Conservation (phyloP, 64 coral and sea anemone genomes). For the Hydrozoanthus tunicans region DNA sequence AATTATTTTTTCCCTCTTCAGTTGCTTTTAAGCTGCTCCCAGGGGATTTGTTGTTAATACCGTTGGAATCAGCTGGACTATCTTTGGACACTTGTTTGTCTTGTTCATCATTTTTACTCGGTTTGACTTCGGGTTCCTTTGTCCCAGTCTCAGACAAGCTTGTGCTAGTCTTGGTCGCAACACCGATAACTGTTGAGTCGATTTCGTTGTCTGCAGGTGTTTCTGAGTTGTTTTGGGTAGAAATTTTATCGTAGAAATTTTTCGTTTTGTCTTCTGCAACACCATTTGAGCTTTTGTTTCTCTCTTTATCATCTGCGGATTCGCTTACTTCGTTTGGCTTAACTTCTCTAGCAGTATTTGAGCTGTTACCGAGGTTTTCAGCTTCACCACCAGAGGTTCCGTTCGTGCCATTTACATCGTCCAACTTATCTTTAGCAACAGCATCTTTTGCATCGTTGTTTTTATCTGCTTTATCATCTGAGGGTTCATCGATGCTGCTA, state of each 20-base stretch:
- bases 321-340: background rate
- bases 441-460: background rate
- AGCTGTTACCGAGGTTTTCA: background rate
- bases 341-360: background rate
- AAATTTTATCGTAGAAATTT: background rate
- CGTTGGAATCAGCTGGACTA: too few relatives aligned
- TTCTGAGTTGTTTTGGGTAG: background rate
- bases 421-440: background rate
- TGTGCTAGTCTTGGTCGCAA: background rate
- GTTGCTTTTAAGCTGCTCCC: background rate
- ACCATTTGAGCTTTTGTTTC: too few relatives aligned
- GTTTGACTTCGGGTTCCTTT: background rate
- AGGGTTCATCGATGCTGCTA: background rate
- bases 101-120: background rate
- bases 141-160: background rate
- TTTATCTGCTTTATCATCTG: background rate
- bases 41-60: background rate
- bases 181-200: background rate
- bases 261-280: too few relatives aligned
- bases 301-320: too few relatives aligned
- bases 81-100: background rate
- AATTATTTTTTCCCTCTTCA: background rate
- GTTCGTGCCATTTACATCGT: background rate
- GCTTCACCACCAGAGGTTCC: too few relatives aligned
- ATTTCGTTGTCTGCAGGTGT: background rate